phyloP scores from a whole-genome alignment of 2,113 vertebrate genomes.

The Phrynosoma platyrhinos region DNA sequence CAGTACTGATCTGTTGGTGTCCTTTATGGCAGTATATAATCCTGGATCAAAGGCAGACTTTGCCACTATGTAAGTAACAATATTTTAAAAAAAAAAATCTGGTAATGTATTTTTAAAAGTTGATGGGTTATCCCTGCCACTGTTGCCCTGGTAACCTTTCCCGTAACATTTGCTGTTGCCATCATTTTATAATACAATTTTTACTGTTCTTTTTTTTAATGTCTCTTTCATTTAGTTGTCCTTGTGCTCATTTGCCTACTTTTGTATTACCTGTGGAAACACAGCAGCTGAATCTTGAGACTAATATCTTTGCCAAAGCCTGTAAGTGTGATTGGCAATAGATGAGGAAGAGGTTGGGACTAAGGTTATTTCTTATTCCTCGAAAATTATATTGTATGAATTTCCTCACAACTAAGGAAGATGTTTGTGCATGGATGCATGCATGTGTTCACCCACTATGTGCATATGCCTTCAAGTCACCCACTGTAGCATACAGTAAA shows the following conservation, averaged over 20 bases:
- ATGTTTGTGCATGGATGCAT: too few relatives aligned
- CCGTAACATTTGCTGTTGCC: background rate
- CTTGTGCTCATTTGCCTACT: too few relatives aligned
- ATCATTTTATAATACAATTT: background rate
- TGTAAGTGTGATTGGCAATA: background rate
- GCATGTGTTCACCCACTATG: background rate
- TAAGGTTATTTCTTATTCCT: background rate
- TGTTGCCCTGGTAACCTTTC: background rate
- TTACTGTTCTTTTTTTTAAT: background rate
- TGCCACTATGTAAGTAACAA: background rate
- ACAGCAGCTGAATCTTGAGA: background rate
- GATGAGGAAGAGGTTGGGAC: background rate
- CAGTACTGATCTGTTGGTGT: background rate
- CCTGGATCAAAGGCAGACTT: background rate
- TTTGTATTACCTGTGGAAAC: background rate
- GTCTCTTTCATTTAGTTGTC: background rate
- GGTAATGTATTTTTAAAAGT: too few relatives aligned
- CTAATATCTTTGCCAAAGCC: background rate
- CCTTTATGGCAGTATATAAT: background rate
- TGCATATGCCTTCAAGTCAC: background rate
- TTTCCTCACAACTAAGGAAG: background rate
- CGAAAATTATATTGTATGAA: background rate
- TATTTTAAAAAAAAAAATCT: background rate
- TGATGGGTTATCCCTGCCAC: background rate
- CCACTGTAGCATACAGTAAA: background rate